Evolutionary conservation across 92 coral and sea anemone species (phyloP), one percentile per base, ranked within the genome.

Genomic region (Actinernus sp.): DNA sequence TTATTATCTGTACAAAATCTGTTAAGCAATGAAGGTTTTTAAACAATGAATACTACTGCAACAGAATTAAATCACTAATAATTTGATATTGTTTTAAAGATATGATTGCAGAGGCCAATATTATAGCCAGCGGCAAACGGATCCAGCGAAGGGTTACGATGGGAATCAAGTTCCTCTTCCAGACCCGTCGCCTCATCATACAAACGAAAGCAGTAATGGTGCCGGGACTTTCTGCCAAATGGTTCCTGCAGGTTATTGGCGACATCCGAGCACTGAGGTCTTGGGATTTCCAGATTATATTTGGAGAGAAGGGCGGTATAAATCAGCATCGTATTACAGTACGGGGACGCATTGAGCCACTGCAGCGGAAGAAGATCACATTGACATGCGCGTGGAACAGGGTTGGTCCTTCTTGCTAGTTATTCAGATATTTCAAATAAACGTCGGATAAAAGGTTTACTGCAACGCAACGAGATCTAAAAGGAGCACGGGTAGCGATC

Each of bases 251-350:
- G 37, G 2, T 67, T 3, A 65, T 29, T 2, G 41, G 12, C 22
- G 31, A 66, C 30, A n/a, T 11, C 16, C 14, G 19, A 4, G 60
- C 31, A 36, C 26, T 76, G 24, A 76, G 6, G 58, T 19, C 28
- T 12, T 57, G 64, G 64, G 47, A 57, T 13, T n/a, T 30, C 3
- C 33, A 28, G 47, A 3, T 65, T 5, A 16, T 16, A 28, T 76
- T 76, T 65, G 83, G 76, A 61, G 39, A 12, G 28, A 39, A 40
- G 12, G 13, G 40, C 7, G 26, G n/a, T 14, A n/a, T n/a, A n/a
- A n/a, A n/a, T n/a, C 49, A 32, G 25, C 65, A 76, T 36, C 4
- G 46, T 45, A 40, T 66, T 17, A 22, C 33, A 14, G 31, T 29
- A 9, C 22, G 22, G 5, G 67, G 67, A 14, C 51, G 37, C 20